Evolutionary conservation across 2,113 vertebrate species (phyloP), one percentile per base, ranked within the genome.

Genomic region (Amphiprion ocellaris): DNA sequence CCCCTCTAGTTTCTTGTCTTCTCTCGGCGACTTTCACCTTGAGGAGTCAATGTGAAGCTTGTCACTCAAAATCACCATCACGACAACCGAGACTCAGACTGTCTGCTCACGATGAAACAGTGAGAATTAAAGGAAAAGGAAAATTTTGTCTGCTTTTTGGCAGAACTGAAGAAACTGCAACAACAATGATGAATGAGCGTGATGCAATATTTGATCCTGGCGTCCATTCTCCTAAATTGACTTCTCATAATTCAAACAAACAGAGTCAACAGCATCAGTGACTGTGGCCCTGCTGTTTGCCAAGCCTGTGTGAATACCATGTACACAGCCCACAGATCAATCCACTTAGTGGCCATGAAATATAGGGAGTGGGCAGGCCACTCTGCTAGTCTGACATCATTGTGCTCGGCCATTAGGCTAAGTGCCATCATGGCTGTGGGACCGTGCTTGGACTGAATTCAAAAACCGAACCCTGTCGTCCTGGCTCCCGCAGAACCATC

Each of bases 321-420:
- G 86, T 74, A 73, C 73, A 75, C 84, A 85, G 74, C 77, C 83
- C 87, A 76, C 89, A 80, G 88, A 92, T 92, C 92, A 92, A 92
- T 92, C 84, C 92, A 92, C 92, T 92, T 92, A 92, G 89, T 72
- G 89, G 21, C 89, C 63, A 80, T 92, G 86, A 89, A 92, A 92
- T 91, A 88, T 85, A 85, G 87, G 80, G 89, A 92, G 83, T 83
- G 88, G 89, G 87, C 76, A 69, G 82, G 67, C 84, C 81, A 83
- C 87, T 93, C 86, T 83, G 84, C 67, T 47, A 93, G 90, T 93
- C 90, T 94, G 93, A 94, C 93, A 94, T 94, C 92, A 94, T 81
- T 64, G 82, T 59, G 41, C 85, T 83, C 10, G 37, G 80, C 90
- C 88, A 94, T 94, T 94, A 93, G 91, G 89, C 89, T 90, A 85